These are phyloP conservation scores for Erpetoichthys calabaricus DNA, from an alignment of 2,797 vertebrate genomes.

Conservation along the genomic window DNA sequence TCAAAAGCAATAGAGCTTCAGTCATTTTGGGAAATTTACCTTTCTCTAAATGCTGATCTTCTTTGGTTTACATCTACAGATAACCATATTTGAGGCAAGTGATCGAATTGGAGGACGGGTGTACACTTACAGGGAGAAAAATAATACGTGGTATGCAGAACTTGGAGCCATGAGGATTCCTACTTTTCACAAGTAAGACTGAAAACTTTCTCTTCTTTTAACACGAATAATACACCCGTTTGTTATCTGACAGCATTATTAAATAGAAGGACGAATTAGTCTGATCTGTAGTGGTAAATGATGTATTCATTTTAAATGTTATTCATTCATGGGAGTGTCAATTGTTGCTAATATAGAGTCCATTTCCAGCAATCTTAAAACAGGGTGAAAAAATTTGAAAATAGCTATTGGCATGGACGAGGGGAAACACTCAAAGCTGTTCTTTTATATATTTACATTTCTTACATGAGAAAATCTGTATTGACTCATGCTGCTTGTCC, in stretches of 20 bases:
- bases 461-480: no score
- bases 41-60: neutral
- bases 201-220: neutral
- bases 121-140: constrained; percentile 51
- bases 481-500: no score
- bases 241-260: no score
- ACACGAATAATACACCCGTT: no score
- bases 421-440: no score
- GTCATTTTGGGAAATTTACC: neutral
- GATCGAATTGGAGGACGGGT: constrained; percentile 58
- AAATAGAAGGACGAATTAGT: no score
- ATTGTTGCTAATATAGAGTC: no score
- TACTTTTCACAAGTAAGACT: constrained; percentile 54
- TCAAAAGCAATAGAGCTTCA: neutral
- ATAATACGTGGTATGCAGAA: constrained; percentile 63
- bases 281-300: neutral
- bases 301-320: neutral
- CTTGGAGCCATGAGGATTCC: constrained; percentile 75
- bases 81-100: constrained; percentile 65
- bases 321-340: no score
- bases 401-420: no score
- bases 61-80: constrained; percentile 27
- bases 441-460: no score
- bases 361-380: no score
- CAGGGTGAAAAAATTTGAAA: no score